Percentiles rank a stretch among this genome's conserved stretches.
Conservation (phyloP, 1,140 invertebrate species). For the Octopus sinensis region DNA sequence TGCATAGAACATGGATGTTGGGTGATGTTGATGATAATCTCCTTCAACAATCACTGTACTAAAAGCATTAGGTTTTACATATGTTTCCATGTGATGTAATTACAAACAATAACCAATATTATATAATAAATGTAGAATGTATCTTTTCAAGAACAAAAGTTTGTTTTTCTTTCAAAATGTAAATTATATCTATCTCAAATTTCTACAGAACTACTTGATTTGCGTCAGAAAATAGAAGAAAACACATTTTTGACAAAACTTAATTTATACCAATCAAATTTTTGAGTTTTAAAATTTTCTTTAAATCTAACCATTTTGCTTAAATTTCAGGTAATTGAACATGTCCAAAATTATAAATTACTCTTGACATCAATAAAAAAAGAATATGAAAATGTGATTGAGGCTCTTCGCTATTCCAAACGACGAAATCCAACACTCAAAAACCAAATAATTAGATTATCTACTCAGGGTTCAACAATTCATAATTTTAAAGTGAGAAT, state of each 20-base stretch:
- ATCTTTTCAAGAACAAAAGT: too few species aligned
- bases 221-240: neutral
- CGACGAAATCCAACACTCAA: conserved; percentile 47
- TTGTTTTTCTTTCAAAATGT: too few species aligned
- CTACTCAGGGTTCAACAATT: conserved; percentile 51
- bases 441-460: conserved; percentile 53
- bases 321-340: conserved; percentile 15
- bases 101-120: too few species aligned
- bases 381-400: conserved; percentile 56
- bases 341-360: conserved; percentile 52
- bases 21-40: too few species aligned
- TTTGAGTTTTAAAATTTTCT: neutral
- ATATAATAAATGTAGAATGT: too few species aligned
- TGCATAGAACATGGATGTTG: too few species aligned
- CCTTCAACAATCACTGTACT: too few species aligned
- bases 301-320: conserved; percentile 13
- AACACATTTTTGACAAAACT: neutral
- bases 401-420: conserved; percentile 48
- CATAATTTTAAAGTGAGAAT: conserved; percentile 50
- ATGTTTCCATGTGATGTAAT: too few species aligned
- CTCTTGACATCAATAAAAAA: conserved; percentile 51
- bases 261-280: neutral
- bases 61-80: too few species aligned
- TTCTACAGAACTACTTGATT: neutral
- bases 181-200: too few species aligned